Conservation (phyloP, 2,797 vertebrate species). For the Protosalanx chinensis region DNA sequence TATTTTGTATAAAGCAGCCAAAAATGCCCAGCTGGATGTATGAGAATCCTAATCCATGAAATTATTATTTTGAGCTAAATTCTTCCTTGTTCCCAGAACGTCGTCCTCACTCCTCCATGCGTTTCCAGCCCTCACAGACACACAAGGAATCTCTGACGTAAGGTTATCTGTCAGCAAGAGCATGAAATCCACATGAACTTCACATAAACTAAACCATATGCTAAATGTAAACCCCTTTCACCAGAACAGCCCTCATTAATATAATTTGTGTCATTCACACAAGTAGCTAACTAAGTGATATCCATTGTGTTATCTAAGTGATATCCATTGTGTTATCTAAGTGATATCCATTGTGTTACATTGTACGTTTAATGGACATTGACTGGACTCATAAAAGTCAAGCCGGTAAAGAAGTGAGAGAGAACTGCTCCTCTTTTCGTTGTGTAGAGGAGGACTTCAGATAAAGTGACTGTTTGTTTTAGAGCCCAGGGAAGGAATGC, state of each 20-base stretch:
- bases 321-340: neutral
- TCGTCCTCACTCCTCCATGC: neutral
- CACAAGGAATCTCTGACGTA: slow-evolving; percentile 37
- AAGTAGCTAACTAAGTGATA: neutral
- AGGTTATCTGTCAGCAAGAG: neutral
- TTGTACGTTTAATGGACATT: neutral
- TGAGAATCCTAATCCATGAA: slow-evolving; percentile 42
- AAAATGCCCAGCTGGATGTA: slow-evolving; percentile 51
- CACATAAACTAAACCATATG: neutral
- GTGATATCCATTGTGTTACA: neutral
- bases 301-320: neutral
- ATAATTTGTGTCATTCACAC: neutral
- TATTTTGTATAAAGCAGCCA: slow-evolving; percentile 23
- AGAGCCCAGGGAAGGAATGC: slow-evolving; percentile 15
- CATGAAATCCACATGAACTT: neutral
- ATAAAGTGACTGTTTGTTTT: slow-evolving; percentile 7
- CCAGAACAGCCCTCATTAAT: neutral
- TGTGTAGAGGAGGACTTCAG: neutral
- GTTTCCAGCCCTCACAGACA: neutral
- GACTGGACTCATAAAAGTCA: neutral
- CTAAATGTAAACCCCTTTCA: neutral
- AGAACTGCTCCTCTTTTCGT: neutral
- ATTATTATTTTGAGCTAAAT: slow-evolving; percentile 21
- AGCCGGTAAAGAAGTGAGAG: neutral
- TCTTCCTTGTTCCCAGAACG: slow-evolving; percentile 4